Percentiles rank a stretch among this genome's conserved stretches.
These are phyloP conservation scores for Sebastes diaconus DNA, from an alignment of 2,797 vertebrate species.

Conservation along the genomic window DNA sequence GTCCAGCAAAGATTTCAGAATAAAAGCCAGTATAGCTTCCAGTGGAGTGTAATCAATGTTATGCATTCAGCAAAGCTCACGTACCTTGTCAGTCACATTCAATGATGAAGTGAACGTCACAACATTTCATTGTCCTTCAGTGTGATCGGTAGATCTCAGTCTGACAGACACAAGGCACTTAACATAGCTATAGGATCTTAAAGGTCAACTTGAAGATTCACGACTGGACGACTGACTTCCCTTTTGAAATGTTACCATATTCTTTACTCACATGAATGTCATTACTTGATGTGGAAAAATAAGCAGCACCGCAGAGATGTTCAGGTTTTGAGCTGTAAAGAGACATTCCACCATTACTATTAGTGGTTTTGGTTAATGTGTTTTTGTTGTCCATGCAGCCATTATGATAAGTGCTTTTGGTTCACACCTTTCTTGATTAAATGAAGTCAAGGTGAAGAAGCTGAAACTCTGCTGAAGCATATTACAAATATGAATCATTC, in stretches of 20 bases:
- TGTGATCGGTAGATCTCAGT: background rate
- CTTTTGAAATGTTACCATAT: background rate
- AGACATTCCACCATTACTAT: background rate
- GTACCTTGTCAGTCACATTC: background rate
- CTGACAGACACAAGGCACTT: constrained; percentile 15
- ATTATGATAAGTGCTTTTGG: background rate
- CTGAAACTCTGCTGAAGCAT: background rate
- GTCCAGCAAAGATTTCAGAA: background rate
- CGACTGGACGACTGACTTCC: background rate
- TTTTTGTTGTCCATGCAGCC: background rate
- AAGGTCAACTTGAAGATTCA: constrained; percentile 31
- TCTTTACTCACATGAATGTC: background rate
- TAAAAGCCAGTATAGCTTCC: background rate
- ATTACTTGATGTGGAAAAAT: background rate
- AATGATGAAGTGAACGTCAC: background rate
- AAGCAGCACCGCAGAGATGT: background rate
- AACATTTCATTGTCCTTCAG: background rate
- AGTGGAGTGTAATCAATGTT: background rate
- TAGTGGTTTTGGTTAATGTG: background rate
- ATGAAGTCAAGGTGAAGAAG: constrained; percentile 24
- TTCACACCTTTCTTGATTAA: constrained; percentile 9
- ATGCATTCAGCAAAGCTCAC: background rate
- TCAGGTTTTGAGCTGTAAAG: background rate
- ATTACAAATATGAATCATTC: background rate
- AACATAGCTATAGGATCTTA: background rate